phyloP scores from a whole-genome alignment of 1,140 invertebrate genomes.

The Plectrocnemia conspersa region DNA sequence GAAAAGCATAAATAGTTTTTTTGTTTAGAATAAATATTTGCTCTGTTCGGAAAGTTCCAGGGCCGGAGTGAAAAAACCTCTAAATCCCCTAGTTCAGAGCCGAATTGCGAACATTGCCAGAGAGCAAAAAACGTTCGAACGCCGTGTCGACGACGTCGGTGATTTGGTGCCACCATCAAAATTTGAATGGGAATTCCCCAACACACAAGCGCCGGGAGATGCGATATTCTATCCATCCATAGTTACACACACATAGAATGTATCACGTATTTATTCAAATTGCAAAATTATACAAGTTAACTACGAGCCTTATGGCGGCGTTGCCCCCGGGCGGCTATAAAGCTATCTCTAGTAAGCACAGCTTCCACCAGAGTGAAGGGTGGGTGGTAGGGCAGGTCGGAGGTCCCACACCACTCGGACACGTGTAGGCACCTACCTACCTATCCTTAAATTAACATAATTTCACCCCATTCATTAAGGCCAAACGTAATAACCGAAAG shows the following conservation, averaged over 20 bases:
- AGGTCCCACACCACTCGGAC: slow-evolving; percentile 11
- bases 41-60: too few species aligned
- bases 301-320: slow-evolving; percentile 11
- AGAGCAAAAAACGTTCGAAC: too few species aligned
- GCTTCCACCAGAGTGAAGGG: slow-evolving; percentile 1
- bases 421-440: too few species aligned
- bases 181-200: slow-evolving; percentile 8
- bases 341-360: slow-evolving; percentile 22
- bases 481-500: too few species aligned
- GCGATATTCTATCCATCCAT: neutral
- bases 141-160: neutral
- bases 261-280: slow-evolving; percentile 31
- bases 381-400: neutral
- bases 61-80: too few species aligned
- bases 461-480: too few species aligned
- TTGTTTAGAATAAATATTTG: too few species aligned
- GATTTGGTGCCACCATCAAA: slow-evolving; percentile 4
- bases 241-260: slow-evolving; percentile 5
- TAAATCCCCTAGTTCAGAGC: too few species aligned
- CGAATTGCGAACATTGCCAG: too few species aligned
- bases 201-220: neutral
- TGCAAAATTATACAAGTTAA: slow-evolving; percentile 32
- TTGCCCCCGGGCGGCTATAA: slow-evolving; percentile 25
- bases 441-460: too few species aligned
- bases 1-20: too few species aligned